Evolutionary conservation across 2,797 vertebrate species (phyloP).

Genomic region (Eulemur rubriventer): DNA sequence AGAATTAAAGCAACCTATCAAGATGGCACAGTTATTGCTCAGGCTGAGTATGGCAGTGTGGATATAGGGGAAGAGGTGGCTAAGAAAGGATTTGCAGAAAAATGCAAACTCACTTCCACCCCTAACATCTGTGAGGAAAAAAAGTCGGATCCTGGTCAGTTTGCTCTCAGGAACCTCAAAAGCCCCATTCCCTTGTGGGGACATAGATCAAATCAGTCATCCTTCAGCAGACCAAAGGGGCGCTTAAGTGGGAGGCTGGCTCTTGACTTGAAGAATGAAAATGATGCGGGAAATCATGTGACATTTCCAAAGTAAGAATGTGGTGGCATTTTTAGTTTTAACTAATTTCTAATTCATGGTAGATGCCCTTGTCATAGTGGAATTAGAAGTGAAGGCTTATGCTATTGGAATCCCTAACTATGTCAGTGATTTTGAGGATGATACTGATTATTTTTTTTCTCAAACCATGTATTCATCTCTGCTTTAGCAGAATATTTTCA

Average conservation of each 20-base stretch:
- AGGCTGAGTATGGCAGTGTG: constrained; percentile 84
- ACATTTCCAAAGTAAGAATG: constrained; percentile 78
- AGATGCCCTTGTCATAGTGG: not conserved
- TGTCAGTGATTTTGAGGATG: constrained; percentile 30
- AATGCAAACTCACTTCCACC: constrained; percentile 58
- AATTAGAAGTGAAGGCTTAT: not conserved
- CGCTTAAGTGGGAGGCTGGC: constrained; percentile 60
- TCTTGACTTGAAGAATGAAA: constrained; percentile 75
- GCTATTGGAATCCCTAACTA: constrained; percentile 20
- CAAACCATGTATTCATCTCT: not conserved
- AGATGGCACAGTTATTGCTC: constrained; percentile 86
- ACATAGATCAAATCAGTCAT: constrained; percentile 3
- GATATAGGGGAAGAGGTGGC: constrained; percentile 88
- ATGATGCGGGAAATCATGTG: constrained; percentile 47
- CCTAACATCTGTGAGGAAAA: constrained; percentile 48
- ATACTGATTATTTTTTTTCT: constrained; percentile 41
- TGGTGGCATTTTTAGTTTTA: constrained; percentile 15
- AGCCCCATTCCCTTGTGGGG: constrained; percentile 68
- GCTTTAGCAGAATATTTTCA: constrained; percentile 42
- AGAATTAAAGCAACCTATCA: constrained; percentile 83
- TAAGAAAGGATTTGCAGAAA: constrained; percentile 88
- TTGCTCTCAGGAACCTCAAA: constrained; percentile 72
- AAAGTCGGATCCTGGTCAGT: constrained; percentile 55
- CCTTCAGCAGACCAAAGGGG: constrained; percentile 63
- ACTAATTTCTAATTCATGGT: constrained; percentile 1